These are phyloP conservation scores for Podarcis muralis DNA, from an alignment of 2,113 vertebrate species.

Conservation along the genomic window DNA sequence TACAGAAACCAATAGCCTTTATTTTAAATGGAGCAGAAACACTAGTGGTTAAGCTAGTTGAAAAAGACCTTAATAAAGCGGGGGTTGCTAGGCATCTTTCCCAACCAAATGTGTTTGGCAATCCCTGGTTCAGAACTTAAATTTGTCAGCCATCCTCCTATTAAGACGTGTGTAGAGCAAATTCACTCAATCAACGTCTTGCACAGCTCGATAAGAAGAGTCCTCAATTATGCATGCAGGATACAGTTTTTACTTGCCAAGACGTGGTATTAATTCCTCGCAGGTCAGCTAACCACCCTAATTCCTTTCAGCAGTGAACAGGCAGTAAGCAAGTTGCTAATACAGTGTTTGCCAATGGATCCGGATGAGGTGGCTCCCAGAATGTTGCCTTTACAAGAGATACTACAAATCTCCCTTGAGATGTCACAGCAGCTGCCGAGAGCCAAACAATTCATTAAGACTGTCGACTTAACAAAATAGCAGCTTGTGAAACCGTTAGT, in stretches of 20 bases:
- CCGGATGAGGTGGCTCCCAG: not conserved
- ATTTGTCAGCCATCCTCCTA: not conserved
- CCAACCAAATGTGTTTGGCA: not conserved
- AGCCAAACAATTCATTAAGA: not conserved
- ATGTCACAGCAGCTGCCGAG: constrained; percentile 33
- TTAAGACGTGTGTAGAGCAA: not conserved
- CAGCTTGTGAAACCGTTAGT: not conserved
- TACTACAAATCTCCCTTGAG: not conserved
- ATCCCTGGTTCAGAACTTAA: not conserved
- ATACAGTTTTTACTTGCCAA: not conserved
- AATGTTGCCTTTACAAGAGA: not conserved
- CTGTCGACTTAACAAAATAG: not conserved
- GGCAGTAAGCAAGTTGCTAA: too few relatives aligned
- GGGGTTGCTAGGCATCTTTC: not conserved
- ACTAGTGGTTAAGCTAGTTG: not conserved
- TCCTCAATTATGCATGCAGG: constrained; percentile 6
- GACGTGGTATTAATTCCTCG: not conserved
- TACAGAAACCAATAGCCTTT: not conserved
- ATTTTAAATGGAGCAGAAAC: not conserved
- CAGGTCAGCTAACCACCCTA: not conserved
- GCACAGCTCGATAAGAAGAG: not conserved
- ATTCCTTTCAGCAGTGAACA: not conserved
- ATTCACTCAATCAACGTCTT: not conserved
- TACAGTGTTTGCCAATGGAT: not conserved
- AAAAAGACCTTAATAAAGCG: not conserved